Evolutionary conservation across 2,797 vertebrate species (phyloP), one percentile per base, ranked within the genome.

Genomic region (Lepilemur septentrionalis): DNA sequence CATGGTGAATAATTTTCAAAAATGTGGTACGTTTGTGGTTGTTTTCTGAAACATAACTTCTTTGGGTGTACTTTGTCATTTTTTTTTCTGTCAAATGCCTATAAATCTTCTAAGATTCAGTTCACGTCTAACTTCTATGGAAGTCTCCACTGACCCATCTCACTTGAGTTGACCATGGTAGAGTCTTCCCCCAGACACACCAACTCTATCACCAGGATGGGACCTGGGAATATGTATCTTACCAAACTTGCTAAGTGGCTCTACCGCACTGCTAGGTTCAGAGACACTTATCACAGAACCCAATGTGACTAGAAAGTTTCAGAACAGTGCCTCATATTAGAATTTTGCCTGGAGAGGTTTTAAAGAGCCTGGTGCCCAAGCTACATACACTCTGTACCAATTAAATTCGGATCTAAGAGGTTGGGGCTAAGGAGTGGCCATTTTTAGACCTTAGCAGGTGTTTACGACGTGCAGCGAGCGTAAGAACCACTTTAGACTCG

Each of bases 121-220:
- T 18, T 41, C 17, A n/a, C 46, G 7, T 46, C 43, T 78, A 17
- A 30, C 7, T 63, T 65, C 32, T 20, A 0, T 9, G 46, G 43
- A 50, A 7, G 15, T 1, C 4, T 52, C 4, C 17, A 61, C n/a
- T 63, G 72, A 38, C 7, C 10, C 41, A 14, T 50, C 23, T 76
- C 8, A 12, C 30, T 7, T 48, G 30, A 57, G 7, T 10, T 25
- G 48, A 38, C n/a, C 35, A 2, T 25, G 10, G 57, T 28, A 1
- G 41, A 17, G 55, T 72, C 13, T 35, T 30, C 22, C 14, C 10
- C 18, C 5, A 20, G n/a, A 28, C 4, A 4, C 7, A 7, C 1
- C 2, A 15, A 30, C 1, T 12, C 2, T 9, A 0, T 57, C 4
- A 7, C 32, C 7, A 32, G 32, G 1, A 14, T 2, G 0, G 8